Evolutionary conservation across 2,888 invertebrate species (phyloP).

Genomic region (Meghimatium bilineatum): DNA sequence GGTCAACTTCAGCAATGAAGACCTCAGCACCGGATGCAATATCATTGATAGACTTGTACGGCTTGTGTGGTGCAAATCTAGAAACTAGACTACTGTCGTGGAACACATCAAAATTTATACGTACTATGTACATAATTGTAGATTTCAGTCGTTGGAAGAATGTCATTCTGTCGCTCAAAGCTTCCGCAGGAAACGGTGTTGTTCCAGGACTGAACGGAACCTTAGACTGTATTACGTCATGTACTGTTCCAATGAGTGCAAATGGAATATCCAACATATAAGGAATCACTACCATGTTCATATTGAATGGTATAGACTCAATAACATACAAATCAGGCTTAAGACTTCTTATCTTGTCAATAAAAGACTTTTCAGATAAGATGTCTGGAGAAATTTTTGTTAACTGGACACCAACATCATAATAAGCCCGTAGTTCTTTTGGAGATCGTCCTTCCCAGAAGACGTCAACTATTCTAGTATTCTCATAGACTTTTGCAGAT

Average conservation of each 20-base stretch:
- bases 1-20: slow-evolving; percentile 55
- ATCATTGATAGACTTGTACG: slow-evolving; percentile 49
- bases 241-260: slow-evolving; percentile 48
- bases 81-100: slow-evolving; percentile 48
- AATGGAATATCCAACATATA: slow-evolving; percentile 49
- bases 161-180: slow-evolving; percentile 39
- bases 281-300: slow-evolving; percentile 49
- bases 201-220: slow-evolving; percentile 49
- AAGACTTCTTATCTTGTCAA: slow-evolving; percentile 31
- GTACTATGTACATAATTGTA: slow-evolving; percentile 13
- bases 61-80: slow-evolving; percentile 52
- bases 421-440: background rate
- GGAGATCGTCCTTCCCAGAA: slow-evolving; percentile 10
- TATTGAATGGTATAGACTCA: slow-evolving; percentile 43
- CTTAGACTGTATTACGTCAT: slow-evolving; percentile 35
- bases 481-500: background rate
- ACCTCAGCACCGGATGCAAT: slow-evolving; percentile 47
- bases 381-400: background rate
- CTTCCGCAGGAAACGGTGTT: slow-evolving; percentile 22
- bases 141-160: slow-evolving; percentile 46
- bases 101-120: slow-evolving; percentile 44
- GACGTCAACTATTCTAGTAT: background rate
- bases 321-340: slow-evolving; percentile 49
- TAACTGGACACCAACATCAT: background rate
- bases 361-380: slow-evolving; percentile 35